Percentiles rank a stretch among this genome's conserved stretches.
Conservation (phyloP, 1,140 invertebrate species). For the Drepana arcuata region DNA sequence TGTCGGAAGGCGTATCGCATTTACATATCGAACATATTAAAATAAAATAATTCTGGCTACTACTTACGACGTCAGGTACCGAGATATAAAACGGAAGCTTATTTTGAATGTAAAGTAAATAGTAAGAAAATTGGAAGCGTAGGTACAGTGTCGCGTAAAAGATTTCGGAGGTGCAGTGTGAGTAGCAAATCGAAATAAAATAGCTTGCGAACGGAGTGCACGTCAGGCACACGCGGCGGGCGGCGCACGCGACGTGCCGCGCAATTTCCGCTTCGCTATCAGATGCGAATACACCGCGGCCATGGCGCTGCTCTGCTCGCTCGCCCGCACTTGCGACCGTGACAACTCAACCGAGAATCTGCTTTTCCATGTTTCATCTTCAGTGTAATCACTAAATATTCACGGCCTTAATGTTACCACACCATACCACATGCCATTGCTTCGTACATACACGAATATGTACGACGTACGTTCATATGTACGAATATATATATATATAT, state of each 20-base stretch:
- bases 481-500: too few relatives aligned
- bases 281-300: too few relatives aligned
- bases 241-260: slow-evolving; percentile 55
- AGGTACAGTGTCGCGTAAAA: slow-evolving; percentile 20
- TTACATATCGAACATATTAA: too few relatives aligned
- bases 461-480: too few relatives aligned
- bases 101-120: slow-evolving; percentile 14
- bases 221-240: slow-evolving; percentile 33
- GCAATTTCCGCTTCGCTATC: slow-evolving; percentile 62
- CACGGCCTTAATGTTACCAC: too few relatives aligned
- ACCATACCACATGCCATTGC: too few relatives aligned
- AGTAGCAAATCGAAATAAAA: slow-evolving; percentile 38
- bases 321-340: slow-evolving; percentile 13
- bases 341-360: slow-evolving; percentile 25
- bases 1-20: too few relatives aligned
- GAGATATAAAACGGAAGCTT: neutral
- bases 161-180: slow-evolving; percentile 23
- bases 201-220: slow-evolving; percentile 30
- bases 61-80: slow-evolving; percentile 8
- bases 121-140: slow-evolving; percentile 7
- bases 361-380: too few relatives aligned
- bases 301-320: too few relatives aligned
- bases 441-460: too few relatives aligned
- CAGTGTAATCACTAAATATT: too few relatives aligned
- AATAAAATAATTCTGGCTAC: too few relatives aligned